Conservation (phyloP, 2,113 vertebrate species). For the Gambusia affinis region DNA sequence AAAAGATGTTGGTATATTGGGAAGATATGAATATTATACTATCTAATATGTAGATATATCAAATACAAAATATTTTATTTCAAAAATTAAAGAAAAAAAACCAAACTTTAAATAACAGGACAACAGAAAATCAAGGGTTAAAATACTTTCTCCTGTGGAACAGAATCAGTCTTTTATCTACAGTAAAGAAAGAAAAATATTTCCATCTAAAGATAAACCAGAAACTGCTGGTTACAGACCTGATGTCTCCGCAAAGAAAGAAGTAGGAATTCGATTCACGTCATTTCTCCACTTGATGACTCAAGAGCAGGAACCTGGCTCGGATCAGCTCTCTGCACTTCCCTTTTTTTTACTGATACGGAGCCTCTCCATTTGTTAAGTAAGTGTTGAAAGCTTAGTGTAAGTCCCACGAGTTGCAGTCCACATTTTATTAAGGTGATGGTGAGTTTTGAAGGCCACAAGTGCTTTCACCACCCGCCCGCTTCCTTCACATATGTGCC, state of each 20-base stretch:
- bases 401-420: slow-evolving; percentile 28
- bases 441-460: slow-evolving; percentile 11
- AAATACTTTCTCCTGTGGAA: too few relatives aligned
- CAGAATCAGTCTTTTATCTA: too few relatives aligned
- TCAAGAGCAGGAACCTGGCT: slow-evolving; percentile 34
- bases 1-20: too few relatives aligned
- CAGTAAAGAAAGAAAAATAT: too few relatives aligned
- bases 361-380: slow-evolving; percentile 51
- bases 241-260: not conserved
- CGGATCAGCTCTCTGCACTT: slow-evolving; percentile 30
- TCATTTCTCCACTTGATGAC: not conserved
- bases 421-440: slow-evolving; percentile 34
- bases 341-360: slow-evolving; percentile 32
- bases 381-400: slow-evolving; percentile 46
- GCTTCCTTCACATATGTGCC: slow-evolving; percentile 16
- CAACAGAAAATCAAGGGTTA: too few relatives aligned
- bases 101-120: too few relatives aligned
- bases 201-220: not conserved
- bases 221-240: not conserved
- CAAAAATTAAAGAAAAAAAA: too few relatives aligned
- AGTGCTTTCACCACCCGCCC: not conserved
- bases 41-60: too few relatives aligned
- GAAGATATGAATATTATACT: too few relatives aligned
- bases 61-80: too few relatives aligned
- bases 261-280: not conserved